These are phyloP conservation scores for Pachymerium ferrugineum DNA, from an alignment of 2,888 invertebrate species.

Conservation along the genomic window DNA sequence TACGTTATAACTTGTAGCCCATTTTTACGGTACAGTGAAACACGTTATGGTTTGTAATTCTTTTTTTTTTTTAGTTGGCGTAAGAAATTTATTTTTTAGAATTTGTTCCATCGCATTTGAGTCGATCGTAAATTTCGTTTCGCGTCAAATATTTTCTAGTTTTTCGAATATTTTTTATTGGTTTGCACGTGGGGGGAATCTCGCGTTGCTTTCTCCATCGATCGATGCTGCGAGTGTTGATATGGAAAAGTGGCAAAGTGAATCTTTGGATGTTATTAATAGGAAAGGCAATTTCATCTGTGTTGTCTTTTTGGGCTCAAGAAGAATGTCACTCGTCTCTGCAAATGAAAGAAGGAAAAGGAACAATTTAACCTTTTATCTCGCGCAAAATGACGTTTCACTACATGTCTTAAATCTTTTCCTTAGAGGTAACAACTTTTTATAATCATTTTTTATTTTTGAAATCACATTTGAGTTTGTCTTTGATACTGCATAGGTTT, in stretches of 20 bases:
- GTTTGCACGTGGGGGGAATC: no score
- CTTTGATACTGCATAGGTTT: no score
- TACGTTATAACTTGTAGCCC: no score
- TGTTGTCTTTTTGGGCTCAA: background rate
- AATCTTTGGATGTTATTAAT: background rate
- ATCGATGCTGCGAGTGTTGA: background rate
- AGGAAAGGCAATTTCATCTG: background rate
- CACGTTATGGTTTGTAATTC: no score
- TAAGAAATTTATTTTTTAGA: no score
- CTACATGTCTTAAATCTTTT: background rate
- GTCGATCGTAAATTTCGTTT: background rate
- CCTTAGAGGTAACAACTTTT: background rate
- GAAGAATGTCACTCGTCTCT: background rate
- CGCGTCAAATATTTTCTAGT: background rate
- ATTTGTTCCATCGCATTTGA: no score
- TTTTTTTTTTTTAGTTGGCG: no score
- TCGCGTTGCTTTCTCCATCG: background rate
- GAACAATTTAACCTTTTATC: background rate
- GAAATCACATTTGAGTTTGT: no score
- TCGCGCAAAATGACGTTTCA: background rate
- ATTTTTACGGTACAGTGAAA: no score
- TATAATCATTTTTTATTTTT: no score
- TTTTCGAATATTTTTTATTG: background rate
- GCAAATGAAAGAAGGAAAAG: background rate
- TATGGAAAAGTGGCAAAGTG: background rate